Percentiles rank a stretch among this genome's conserved stretches.
Evolutionary conservation across 2,113 vertebrate genomes (phyloP).

Genomic region (Azemiops feae): DNA sequence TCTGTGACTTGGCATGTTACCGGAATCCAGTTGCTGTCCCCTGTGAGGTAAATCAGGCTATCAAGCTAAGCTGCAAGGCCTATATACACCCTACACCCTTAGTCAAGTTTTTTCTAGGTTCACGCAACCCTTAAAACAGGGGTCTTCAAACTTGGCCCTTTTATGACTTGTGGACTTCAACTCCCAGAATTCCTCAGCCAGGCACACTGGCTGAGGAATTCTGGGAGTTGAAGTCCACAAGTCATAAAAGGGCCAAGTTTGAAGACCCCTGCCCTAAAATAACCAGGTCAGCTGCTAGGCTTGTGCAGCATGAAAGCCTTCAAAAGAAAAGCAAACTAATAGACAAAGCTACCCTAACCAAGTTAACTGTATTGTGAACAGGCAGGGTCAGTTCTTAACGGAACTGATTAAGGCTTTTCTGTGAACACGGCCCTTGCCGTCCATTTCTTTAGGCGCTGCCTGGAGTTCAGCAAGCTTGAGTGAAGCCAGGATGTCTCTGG

Average conservation of each 20-base stretch:
- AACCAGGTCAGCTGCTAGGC: background rate
- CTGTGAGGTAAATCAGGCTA: background rate
- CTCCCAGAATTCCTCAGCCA: too few species aligned
- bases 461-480: background rate
- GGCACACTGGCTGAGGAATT: too few species aligned
- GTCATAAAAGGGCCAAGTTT: too few species aligned
- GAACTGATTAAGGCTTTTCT: background rate
- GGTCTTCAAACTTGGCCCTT: too few species aligned
- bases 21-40: background rate
- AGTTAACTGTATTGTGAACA: background rate
- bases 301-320: background rate
- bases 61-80: background rate
- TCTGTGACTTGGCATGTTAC: background rate
- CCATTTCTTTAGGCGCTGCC: background rate
- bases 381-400: background rate
- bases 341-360: background rate
- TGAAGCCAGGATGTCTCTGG: background rate
- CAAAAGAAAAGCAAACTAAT: background rate
- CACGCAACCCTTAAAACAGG: background rate
- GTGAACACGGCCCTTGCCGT: background rate
- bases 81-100: background rate
- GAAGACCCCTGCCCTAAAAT: background rate
- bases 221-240: too few species aligned
- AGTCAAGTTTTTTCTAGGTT: background rate
- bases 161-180: too few species aligned